These are phyloP conservation scores for Ptychoptera contaminata DNA, from an alignment of 2,888 invertebrate species.

Conservation along the genomic window DNA sequence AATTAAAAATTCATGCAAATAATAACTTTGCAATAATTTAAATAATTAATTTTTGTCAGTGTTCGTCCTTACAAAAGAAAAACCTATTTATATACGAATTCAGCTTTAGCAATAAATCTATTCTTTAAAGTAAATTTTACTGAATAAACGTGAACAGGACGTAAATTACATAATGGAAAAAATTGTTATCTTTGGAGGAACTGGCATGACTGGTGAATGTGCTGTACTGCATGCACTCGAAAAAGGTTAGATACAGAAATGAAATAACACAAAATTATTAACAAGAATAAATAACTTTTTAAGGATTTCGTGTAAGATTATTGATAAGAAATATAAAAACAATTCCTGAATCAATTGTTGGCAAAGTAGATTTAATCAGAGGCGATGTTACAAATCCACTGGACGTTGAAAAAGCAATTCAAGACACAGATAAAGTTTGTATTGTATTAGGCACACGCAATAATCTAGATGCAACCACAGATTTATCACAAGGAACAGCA, in stretches of 20 bases:
- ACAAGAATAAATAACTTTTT: conserved; percentile 5
- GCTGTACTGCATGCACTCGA: conserved; percentile 59
- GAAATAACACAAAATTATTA: background rate
- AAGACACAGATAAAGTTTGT: conserved; percentile 55
- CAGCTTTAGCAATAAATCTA: too few species aligned
- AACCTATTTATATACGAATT: too few species aligned
- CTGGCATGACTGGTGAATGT: conserved; percentile 69
- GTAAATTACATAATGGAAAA: conserved; percentile 42
- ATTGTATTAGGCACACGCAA: conserved; percentile 66
- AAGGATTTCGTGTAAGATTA: conserved; percentile 53
- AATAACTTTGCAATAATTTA: too few species aligned
- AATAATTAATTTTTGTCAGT: too few species aligned
- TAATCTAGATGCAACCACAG: conserved; percentile 57
- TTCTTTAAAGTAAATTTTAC: too few species aligned
- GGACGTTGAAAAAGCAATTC: conserved; percentile 52
- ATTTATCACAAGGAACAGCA: conserved; percentile 61
- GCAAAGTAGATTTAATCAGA: conserved; percentile 50
- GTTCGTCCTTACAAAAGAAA: too few species aligned
- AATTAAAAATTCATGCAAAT: too few species aligned
- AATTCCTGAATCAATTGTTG: conserved; percentile 47
- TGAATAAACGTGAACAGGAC: too few species aligned
- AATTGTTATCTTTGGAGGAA: conserved; percentile 68
- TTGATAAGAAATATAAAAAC: conserved; percentile 59
- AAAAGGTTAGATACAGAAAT: conserved; percentile 41
- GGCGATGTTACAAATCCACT: conserved; percentile 58